Conservation (phyloP, 2,888 invertebrate genomes). For the Anoplius nigerrimus region DNA sequence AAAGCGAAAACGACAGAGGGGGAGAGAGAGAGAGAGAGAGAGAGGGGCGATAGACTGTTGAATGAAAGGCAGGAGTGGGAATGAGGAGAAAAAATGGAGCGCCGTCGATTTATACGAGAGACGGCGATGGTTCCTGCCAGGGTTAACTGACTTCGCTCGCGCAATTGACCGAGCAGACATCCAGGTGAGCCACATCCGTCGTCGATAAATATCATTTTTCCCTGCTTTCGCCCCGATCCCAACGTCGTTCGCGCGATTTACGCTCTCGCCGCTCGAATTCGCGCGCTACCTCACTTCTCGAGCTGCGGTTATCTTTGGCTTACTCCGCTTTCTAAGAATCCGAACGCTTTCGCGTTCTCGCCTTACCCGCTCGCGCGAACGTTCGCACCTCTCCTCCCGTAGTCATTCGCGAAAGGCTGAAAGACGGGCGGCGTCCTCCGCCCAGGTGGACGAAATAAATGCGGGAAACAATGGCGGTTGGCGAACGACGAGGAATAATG, state of each 20-base stretch:
- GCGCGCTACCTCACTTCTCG: not conserved
- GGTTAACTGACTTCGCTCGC: too few species aligned
- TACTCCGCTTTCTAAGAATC: conserved; percentile 50
- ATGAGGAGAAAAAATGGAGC: not conserved
- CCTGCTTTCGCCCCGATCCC: not conserved
- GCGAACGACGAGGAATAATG: conserved; percentile 33
- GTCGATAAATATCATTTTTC: not conserved
- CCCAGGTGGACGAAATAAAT: conserved; percentile 21
- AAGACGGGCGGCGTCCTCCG: conserved; percentile 29
- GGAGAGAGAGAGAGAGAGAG: not conserved
- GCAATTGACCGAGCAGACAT: too few species aligned
- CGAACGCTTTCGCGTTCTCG: conserved; percentile 42
- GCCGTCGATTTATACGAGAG: too few species aligned
- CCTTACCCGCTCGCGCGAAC: conserved; percentile 30
- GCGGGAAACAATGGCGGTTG: conserved; percentile 45
- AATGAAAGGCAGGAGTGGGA: not conserved
- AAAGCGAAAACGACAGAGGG: too few species aligned
- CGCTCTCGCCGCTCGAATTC: too few species aligned
- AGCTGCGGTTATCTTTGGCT: conserved; percentile 35
- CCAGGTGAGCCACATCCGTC: not conserved
- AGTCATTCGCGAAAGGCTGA: too few species aligned
- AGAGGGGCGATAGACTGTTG: too few species aligned
- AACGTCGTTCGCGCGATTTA: too few species aligned
- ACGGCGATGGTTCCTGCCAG: too few species aligned
- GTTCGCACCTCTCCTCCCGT: too few species aligned